phyloP scores from a whole-genome alignment of 30 jellyfish, hydroid and myxozoan genomes.

The Turritopsis rubra region DNA sequence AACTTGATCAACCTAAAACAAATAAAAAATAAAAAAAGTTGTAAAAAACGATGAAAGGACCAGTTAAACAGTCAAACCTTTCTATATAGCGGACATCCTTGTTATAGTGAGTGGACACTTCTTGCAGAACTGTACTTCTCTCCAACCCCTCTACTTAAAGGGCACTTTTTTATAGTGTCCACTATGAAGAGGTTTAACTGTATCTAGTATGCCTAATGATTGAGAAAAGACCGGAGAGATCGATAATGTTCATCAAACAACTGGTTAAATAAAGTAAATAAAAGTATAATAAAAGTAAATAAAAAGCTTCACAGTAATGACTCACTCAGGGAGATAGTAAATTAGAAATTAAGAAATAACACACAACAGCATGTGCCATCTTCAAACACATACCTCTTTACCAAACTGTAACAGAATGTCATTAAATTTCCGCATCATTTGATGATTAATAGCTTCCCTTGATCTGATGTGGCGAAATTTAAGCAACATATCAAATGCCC shows the following conservation, averaged over 20 bases:
- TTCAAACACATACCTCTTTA: constrained; percentile 52
- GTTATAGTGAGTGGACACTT: background rate
- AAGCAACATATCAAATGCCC: constrained; percentile 94
- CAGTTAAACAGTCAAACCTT: background rate
- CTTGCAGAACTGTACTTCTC: no score
- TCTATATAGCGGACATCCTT: no score
- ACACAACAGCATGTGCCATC: background rate
- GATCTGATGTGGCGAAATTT: constrained; percentile 86
- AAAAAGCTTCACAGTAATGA: no score
- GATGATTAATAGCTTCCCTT: constrained; percentile 90
- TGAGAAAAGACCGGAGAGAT: no score
- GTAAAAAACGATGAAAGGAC: background rate
- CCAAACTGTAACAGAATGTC: constrained; percentile 91
- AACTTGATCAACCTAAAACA: constrained; percentile 74
- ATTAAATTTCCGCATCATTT: constrained; percentile 92
- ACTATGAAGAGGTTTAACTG: no score
- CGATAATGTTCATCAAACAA: no score
- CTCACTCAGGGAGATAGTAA: no score
- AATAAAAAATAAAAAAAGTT: background rate
- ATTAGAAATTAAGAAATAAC: background rate
- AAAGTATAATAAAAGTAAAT: no score
- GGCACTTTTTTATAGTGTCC: no score
- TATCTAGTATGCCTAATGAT: no score
- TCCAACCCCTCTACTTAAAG: no score
- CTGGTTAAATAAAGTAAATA: no score